Evolutionary conservation across 2,888 invertebrate species (phyloP).

Genomic region (Buathra laborator): DNA sequence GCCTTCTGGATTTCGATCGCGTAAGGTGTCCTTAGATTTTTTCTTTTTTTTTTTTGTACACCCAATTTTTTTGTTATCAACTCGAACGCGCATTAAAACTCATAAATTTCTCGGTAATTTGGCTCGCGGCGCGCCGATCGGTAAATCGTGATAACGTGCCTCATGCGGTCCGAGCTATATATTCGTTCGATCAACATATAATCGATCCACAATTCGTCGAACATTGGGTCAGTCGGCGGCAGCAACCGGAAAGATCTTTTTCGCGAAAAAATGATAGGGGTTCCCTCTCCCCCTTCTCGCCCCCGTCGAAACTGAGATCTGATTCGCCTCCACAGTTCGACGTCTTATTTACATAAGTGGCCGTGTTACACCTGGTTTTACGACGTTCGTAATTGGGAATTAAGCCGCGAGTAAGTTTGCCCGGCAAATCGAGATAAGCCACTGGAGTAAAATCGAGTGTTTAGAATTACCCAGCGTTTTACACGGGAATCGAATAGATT

Average conservation of each 20-base stretch:
- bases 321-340: constrained; percentile 58
- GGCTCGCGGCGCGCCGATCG: constrained; percentile 53
- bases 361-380: constrained; percentile 67
- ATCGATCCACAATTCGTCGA: constrained; percentile 12
- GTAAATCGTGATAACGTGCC: constrained; percentile 53
- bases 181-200: constrained; percentile 18
- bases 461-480: constrained; percentile 23
- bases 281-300: neutral
- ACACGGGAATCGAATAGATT: constrained; percentile 54
- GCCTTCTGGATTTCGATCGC: constrained; percentile 57
- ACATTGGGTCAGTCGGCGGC: constrained; percentile 51
- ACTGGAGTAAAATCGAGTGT: neutral
- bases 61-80: constrained; percentile 1
- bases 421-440: constrained; percentile 61
- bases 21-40: constrained; percentile 59
- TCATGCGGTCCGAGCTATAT: constrained; percentile 29
- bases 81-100: constrained; percentile 42
- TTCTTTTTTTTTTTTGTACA: neutral
- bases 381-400: constrained; percentile 68
- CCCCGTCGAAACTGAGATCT: constrained; percentile 30
- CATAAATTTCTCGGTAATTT: constrained; percentile 49
- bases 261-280: constrained; percentile 62
- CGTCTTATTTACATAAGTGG: constrained; percentile 71
- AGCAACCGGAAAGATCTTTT: constrained; percentile 65
- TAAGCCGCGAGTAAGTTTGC: constrained; percentile 59